Evolutionary conservation across 2,797 vertebrate species (phyloP).

Genomic region (Arnoldichthys spilopterus): DNA sequence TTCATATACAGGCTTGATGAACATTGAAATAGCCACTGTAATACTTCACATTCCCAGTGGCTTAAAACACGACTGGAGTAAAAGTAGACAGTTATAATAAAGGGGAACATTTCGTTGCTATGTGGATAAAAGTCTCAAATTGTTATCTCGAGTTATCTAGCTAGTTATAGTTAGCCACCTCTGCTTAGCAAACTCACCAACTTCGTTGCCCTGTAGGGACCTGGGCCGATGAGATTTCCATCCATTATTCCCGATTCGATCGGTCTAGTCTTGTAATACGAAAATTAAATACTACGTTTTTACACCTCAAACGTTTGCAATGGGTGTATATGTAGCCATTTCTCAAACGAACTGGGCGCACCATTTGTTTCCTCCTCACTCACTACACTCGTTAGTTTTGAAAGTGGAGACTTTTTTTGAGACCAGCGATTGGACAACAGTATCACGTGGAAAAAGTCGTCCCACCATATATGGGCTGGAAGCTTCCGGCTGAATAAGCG

Average conservation of each 20-base stretch:
- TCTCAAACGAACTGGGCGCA: too few relatives aligned
- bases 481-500: not conserved
- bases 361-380: too few relatives aligned
- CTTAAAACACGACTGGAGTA: too few relatives aligned
- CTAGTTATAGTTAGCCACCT: not conserved
- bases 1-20: too few relatives aligned
- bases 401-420: slow-evolving; percentile 42
- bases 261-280: not conserved
- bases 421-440: slow-evolving; percentile 52
- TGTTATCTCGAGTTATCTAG: not conserved
- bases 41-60: too few relatives aligned
- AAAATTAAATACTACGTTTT: not conserved
- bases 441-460: slow-evolving; percentile 36
- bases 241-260: slow-evolving; percentile 68
- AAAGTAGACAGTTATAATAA: too few relatives aligned
- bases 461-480: not conserved
- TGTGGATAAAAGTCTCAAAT: too few relatives aligned
- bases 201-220: slow-evolving; percentile 85
- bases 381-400: slow-evolving; percentile 39
- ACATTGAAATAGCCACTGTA: too few relatives aligned
- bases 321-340: not conserved
- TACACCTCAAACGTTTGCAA: not conserved
- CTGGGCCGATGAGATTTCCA: slow-evolving; percentile 79
- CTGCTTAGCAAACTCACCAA: slow-evolving; percentile 75
- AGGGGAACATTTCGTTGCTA: too few relatives aligned